Conservation (phyloP, 2,888 invertebrate genomes). For the Lomographa bimaculata region DNA sequence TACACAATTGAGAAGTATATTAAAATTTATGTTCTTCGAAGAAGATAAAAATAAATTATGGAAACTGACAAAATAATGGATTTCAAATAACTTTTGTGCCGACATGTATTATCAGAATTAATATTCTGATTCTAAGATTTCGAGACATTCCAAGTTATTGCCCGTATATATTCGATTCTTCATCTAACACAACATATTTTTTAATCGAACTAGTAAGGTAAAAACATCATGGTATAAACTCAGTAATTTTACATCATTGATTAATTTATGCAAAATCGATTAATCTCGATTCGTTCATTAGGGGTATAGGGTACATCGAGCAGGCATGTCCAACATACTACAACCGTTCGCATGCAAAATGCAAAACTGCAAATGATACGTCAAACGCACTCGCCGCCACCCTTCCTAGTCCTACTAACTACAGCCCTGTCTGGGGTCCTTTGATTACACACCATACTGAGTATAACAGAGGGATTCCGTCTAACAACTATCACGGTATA, state of each 20-base stretch:
- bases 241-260: slow-evolving; percentile 11
- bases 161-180: no score
- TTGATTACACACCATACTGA: slow-evolving; percentile 46
- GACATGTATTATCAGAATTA: no score
- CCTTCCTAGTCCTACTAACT: slow-evolving; percentile 20
- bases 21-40: no score
- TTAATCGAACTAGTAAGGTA: no score
- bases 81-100: no score
- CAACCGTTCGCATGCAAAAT: slow-evolving; percentile 62
- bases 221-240: slow-evolving; percentile 3
- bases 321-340: slow-evolving; percentile 4
- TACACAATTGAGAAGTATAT: no score
- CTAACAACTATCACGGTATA: slow-evolving; percentile 41
- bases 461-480: slow-evolving; percentile 34
- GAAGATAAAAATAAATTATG: no score
- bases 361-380: slow-evolving; percentile 74
- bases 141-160: no score
- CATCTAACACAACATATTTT: no score
- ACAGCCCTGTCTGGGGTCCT: slow-evolving; percentile 35
- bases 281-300: slow-evolving; percentile 8
- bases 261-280: slow-evolving; percentile 23
- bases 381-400: slow-evolving; percentile 62
- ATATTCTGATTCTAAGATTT: no score
- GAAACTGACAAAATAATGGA: no score
- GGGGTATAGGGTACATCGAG: slow-evolving; percentile 12